These are phyloP conservation scores for Dexiosoma caninum DNA, from an alignment of 2,888 invertebrate genomes.

Conservation along the genomic window DNA sequence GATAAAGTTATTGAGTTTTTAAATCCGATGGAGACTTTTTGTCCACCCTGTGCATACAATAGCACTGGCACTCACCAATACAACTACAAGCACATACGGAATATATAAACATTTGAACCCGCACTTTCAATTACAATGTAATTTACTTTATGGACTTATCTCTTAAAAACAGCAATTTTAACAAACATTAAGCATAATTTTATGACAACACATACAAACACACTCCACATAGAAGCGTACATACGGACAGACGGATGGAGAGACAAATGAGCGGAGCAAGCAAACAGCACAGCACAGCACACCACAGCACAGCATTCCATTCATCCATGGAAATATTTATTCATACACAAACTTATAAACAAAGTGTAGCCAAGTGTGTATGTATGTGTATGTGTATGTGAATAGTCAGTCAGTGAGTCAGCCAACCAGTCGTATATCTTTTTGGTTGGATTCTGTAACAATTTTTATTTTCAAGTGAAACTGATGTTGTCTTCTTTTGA, in stretches of 20 bases:
- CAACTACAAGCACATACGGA: neutral
- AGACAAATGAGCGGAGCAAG: slow-evolving; percentile 13
- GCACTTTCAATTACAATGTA: slow-evolving; percentile 76
- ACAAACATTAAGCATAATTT: slow-evolving; percentile 77
- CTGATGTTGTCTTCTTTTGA: slow-evolving; percentile 20
- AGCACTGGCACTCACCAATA: neutral
- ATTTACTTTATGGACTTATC: slow-evolving; percentile 77
- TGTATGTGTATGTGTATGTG: no score
- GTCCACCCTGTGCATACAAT: no score
- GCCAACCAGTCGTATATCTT: slow-evolving; percentile 11
- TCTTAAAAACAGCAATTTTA: slow-evolving; percentile 75
- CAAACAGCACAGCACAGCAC: slow-evolving; percentile 9
- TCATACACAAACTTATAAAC: no score
- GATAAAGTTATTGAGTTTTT: no score
- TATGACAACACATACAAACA: slow-evolving; percentile 71
- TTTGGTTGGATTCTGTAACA: slow-evolving; percentile 7
- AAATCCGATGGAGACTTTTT: no score
- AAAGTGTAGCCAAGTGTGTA: neutral
- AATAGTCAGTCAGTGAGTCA: neutral
- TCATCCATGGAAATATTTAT: slow-evolving; percentile 41
- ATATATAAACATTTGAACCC: slow-evolving; percentile 66
- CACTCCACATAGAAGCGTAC: slow-evolving; percentile 27
- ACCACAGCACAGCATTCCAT: no score
- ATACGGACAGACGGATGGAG: neutral
- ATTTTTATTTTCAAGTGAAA: slow-evolving; percentile 20